Conservation (phyloP, 2,888 invertebrate genomes). For the Meiosimyza platycephala region DNA sequence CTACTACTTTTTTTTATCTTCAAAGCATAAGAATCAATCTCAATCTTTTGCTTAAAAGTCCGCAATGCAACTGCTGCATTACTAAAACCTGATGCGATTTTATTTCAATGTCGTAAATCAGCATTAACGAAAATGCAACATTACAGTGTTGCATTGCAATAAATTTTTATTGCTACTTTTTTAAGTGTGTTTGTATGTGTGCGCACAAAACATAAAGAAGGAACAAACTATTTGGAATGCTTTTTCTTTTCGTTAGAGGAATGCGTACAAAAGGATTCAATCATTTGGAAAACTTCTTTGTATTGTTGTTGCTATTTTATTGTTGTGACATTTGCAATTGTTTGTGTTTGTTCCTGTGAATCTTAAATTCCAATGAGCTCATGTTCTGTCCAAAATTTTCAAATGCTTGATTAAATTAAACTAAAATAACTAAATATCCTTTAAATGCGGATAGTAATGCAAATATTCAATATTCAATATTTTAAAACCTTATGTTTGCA, state of each 20-base stretch:
- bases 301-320: slow-evolving; percentile 4
- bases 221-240: neutral
- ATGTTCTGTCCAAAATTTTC: too few species aligned
- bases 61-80: neutral
- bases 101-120: slow-evolving; percentile 16
- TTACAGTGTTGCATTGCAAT: slow-evolving; percentile 17
- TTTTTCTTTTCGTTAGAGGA: neutral
- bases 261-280: slow-evolving; percentile 16
- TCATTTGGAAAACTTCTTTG: slow-evolving; percentile 17
- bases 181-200: neutral
- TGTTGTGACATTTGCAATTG: slow-evolving; percentile 2
- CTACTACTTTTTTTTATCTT: too few species aligned
- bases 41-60: too few species aligned
- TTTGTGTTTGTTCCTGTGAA: neutral
- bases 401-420: too few species aligned
- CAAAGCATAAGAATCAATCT: too few species aligned
- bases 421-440: too few species aligned
- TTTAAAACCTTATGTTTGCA: too few species aligned
- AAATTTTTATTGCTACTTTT: slow-evolving; percentile 12
- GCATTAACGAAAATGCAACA: slow-evolving; percentile 24
- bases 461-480: too few species aligned
- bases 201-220: neutral
- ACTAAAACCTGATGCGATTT: neutral
- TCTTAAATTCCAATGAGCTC: too few species aligned
- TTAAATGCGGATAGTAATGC: too few species aligned